phyloP scores from a whole-genome alignment of 1,140 invertebrate species.

The Popillia japonica region DNA sequence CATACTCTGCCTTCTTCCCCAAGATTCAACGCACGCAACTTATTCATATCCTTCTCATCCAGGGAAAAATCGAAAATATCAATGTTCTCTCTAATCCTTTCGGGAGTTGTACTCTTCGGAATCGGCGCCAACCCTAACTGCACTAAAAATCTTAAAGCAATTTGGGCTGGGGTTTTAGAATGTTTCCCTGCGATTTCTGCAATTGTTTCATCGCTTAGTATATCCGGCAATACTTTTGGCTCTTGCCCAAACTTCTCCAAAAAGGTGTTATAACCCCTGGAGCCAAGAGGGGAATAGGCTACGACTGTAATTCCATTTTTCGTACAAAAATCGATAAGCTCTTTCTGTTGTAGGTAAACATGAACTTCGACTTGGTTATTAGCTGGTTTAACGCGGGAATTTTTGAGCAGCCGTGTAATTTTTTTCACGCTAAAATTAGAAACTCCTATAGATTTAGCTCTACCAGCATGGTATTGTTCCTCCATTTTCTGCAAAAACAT shows the following conservation, averaged over 20 bases:
- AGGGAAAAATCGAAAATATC: slow-evolving; percentile 66
- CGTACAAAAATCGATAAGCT: slow-evolving; percentile 70
- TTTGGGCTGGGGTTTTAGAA: slow-evolving; percentile 69
- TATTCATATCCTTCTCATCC: slow-evolving; percentile 58
- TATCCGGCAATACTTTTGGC: slow-evolving; percentile 63
- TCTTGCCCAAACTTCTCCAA: slow-evolving; percentile 57
- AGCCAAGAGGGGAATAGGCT: slow-evolving; percentile 69
- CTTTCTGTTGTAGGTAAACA: slow-evolving; percentile 72
- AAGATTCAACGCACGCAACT: not conserved
- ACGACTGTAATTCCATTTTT: slow-evolving; percentile 65
- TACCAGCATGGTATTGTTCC: slow-evolving; percentile 68
- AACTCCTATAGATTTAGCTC: slow-evolving; percentile 80
- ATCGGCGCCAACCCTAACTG: slow-evolving; percentile 61
- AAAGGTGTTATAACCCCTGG: slow-evolving; percentile 60
- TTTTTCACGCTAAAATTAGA: slow-evolving; percentile 89
- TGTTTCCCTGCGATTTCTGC: slow-evolving; percentile 66
- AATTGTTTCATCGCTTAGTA: slow-evolving; percentile 70
- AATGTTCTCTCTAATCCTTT: slow-evolving; percentile 65
- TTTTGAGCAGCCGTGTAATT: slow-evolving; percentile 71
- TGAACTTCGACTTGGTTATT: slow-evolving; percentile 79
- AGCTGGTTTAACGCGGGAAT: slow-evolving; percentile 75
- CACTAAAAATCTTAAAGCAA: slow-evolving; percentile 62
- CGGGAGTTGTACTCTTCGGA: slow-evolving; percentile 68
- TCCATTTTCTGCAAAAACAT: slow-evolving; percentile 73
- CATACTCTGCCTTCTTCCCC: slow-evolving; percentile 65